These are phyloP conservation scores for Enteromius mattozi DNA, from an alignment of 2,797 vertebrate species.

Conservation along the genomic window DNA sequence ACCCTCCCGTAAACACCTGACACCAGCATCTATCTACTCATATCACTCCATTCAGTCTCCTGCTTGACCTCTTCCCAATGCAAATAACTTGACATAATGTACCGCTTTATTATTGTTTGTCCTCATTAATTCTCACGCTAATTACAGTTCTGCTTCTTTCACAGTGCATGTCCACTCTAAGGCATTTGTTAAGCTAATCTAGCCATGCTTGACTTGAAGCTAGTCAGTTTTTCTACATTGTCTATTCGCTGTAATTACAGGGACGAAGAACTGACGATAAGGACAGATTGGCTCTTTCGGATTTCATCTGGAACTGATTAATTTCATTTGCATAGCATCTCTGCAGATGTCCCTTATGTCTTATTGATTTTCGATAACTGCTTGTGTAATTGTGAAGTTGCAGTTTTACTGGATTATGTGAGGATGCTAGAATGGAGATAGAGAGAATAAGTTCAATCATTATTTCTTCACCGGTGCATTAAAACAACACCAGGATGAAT, in stretches of 20 bases:
- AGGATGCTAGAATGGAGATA: background rate
- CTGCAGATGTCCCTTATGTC: conserved; percentile 45
- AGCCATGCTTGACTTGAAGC: conserved; percentile 25
- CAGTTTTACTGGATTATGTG: background rate
- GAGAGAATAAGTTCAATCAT: background rate
- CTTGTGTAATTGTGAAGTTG: conserved; percentile 40
- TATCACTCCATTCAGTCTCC: background rate
- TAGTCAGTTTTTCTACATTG: conserved; percentile 36
- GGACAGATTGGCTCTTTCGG: conserved; percentile 41
- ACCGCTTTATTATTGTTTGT: conserved; percentile 40
- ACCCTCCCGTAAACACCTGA: conserved; percentile 34
- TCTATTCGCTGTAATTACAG: conserved; percentile 42
- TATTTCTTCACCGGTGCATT: background rate
- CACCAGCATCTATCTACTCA: conserved; percentile 9
- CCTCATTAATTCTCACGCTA: conserved; percentile 49
- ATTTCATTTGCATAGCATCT: conserved; percentile 30
- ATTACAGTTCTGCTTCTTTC: conserved; percentile 44
- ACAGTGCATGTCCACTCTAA: conserved; percentile 31
- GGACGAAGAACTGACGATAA: conserved; percentile 15
- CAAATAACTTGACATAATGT: conserved; percentile 5
- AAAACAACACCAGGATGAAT: conserved; percentile 12
- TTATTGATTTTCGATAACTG: conserved; percentile 50
- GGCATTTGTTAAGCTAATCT: conserved; percentile 44
- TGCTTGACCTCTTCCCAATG: conserved; percentile 21
- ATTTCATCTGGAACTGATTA: conserved; percentile 47